Percentiles rank a stretch among this genome's conserved stretches.
Conservation (phyloP, 1,140 invertebrate species). For the Scaptodrosophila lebanonensis region DNA sequence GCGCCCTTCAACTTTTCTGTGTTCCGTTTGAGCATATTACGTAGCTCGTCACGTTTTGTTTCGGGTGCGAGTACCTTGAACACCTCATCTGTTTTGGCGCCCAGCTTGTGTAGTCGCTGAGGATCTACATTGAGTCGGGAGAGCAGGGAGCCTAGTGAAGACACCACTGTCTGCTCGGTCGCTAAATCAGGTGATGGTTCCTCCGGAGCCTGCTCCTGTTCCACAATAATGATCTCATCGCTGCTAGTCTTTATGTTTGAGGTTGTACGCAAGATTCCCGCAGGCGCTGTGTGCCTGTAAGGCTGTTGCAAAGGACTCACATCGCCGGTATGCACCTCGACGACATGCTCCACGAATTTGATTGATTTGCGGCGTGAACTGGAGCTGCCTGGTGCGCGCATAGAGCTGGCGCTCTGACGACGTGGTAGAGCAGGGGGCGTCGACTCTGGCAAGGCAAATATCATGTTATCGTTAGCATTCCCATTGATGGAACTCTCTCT, state of each 20-base stretch:
- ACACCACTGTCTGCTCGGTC: neutral
- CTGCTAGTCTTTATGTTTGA: no score
- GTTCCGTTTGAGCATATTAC: conserved; percentile 49
- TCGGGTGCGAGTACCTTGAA: conserved; percentile 43
- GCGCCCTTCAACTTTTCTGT: conserved; percentile 53
- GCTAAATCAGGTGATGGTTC: no score
- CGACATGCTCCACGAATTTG: conserved; percentile 43
- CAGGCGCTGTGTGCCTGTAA: no score
- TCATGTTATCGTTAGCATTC: conserved; percentile 1
- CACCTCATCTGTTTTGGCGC: conserved; percentile 48
- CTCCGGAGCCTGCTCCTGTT: neutral
- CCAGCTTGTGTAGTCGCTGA: conserved; percentile 23
- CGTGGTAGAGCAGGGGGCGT: conserved; percentile 14
- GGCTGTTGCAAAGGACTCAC: neutral
- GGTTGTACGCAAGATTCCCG: no score
- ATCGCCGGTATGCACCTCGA: conserved; percentile 37
- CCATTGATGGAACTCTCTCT: neutral
- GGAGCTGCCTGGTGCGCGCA: neutral
- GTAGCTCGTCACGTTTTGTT: conserved; percentile 37
- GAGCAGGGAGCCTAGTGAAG: conserved; percentile 20
- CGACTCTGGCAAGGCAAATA: neutral
- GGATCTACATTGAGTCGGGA: conserved; percentile 44
- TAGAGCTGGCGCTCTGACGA: conserved; percentile 10
- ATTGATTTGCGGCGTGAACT: conserved; percentile 29
- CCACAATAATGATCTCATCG: neutral